Conservation (phyloP, 2,113 vertebrate species). For the Pardalotus punctatus region DNA sequence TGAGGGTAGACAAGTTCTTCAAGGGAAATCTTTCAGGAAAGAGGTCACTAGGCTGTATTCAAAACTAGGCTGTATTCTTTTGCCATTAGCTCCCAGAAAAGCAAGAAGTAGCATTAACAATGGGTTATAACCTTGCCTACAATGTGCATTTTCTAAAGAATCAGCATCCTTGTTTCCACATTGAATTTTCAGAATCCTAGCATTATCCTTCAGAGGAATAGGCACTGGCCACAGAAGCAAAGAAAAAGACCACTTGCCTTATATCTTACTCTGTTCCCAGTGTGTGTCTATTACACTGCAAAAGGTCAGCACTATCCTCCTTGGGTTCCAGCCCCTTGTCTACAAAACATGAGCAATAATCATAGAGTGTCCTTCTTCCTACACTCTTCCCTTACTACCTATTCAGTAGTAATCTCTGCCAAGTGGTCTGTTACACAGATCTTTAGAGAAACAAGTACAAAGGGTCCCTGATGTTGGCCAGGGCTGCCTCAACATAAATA, state of each 20-base stretch:
- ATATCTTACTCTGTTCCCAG: background rate
- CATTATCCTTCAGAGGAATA: background rate
- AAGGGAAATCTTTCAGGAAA: background rate
- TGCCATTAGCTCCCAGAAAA: background rate
- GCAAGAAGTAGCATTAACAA: background rate
- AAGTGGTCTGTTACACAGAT: background rate
- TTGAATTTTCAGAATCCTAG: background rate
- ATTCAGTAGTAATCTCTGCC: background rate
- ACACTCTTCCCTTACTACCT: background rate
- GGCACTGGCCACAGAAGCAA: background rate
- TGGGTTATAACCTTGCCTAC: background rate
- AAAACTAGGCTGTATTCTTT: background rate
- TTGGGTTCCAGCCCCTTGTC: background rate
- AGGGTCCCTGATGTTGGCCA: background rate
- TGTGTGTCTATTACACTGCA: background rate
- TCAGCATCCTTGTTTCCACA: background rate
- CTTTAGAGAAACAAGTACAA: background rate
- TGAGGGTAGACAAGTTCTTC: fast-evolving
- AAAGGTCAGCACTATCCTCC: background rate
- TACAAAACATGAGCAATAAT: background rate
- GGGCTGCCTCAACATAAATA: background rate
- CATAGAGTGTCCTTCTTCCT: background rate
- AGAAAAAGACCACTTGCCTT: background rate
- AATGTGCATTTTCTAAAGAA: background rate
- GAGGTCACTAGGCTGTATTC: background rate